Conservation (phyloP, 2,113 vertebrate genomes). For the Ranitomeya variabilis region DNA sequence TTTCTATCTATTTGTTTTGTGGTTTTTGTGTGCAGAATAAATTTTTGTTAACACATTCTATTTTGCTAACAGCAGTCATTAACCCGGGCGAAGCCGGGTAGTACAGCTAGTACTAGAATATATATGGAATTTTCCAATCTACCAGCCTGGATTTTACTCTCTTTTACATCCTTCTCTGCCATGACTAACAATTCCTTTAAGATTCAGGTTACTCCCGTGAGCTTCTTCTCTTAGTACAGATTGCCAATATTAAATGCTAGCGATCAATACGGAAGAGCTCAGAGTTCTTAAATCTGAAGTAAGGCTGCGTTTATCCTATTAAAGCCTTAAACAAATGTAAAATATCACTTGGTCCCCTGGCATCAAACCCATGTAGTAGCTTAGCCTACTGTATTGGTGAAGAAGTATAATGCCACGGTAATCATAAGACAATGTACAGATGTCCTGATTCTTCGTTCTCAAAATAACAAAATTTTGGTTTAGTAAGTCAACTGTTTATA, state of each 20-base stretch:
- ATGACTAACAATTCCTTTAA: background rate
- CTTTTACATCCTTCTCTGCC: background rate
- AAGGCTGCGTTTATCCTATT: background rate
- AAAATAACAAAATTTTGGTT: conserved; percentile 3
- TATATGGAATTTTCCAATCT: too few species aligned
- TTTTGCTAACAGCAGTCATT: too few species aligned
- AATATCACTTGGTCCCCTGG: background rate
- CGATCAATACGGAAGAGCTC: conserved; percentile 4
- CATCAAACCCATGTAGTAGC: background rate
- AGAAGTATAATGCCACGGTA: background rate
- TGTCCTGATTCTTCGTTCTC: background rate
- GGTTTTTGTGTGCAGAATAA: too few species aligned
- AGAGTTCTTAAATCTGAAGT: background rate
- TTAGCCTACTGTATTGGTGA: background rate
- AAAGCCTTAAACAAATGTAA: background rate
- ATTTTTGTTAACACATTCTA: too few species aligned
- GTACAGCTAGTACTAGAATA: too few species aligned
- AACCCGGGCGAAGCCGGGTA: too few species aligned
- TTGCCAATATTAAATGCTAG: background rate
- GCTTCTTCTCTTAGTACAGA: background rate
- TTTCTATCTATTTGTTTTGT: too few species aligned
- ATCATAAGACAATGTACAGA: background rate
- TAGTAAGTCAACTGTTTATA: background rate
- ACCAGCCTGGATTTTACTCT: background rate
- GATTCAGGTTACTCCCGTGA: background rate